Evolutionary conservation across 2,888 invertebrate species (phyloP).

Genomic region (Patella caerulea): DNA sequence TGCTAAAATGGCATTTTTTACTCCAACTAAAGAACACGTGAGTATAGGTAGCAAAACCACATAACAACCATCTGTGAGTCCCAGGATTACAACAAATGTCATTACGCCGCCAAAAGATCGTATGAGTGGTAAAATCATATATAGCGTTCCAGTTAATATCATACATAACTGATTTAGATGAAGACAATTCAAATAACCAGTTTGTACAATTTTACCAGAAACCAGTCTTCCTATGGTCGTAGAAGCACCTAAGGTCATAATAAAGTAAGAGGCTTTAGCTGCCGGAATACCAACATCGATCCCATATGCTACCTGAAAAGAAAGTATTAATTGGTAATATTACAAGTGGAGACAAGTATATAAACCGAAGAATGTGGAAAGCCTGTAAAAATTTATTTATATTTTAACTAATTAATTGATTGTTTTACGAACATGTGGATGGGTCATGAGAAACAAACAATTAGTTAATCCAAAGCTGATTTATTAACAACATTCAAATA

Average conservation of each 20-base stretch:
- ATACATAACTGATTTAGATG: conserved; percentile 61
- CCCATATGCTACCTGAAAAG: conserved; percentile 55
- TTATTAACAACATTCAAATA: too few relatives aligned
- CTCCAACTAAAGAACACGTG: conserved; percentile 50
- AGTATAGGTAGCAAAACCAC: conserved; percentile 59
- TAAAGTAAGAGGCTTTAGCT: conserved; percentile 48
- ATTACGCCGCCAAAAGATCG: conserved; percentile 48
- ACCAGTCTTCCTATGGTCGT: conserved; percentile 57
- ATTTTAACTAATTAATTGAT: too few relatives aligned
- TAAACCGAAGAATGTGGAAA: neutral
- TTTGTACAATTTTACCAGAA: conserved; percentile 57
- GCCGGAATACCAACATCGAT: conserved; percentile 50
- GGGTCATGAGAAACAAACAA: too few relatives aligned
- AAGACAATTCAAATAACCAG: conserved; percentile 51
- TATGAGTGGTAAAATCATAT: conserved; percentile 58
- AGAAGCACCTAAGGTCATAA: conserved; percentile 55
- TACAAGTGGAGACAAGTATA: conserved; percentile 9
- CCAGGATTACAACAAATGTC: conserved; percentile 36
- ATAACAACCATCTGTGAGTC: conserved; percentile 62
- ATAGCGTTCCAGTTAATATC: conserved; percentile 54
- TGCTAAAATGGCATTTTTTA: conserved; percentile 53
- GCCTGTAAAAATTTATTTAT: neutral
- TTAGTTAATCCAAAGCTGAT: too few relatives aligned
- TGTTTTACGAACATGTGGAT: too few relatives aligned
- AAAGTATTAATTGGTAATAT: conserved; percentile 12